Base-by-base conservation (phyloP, 2,113 vertebrate genomes). In the Tricholaema leucomelas region DNA sequence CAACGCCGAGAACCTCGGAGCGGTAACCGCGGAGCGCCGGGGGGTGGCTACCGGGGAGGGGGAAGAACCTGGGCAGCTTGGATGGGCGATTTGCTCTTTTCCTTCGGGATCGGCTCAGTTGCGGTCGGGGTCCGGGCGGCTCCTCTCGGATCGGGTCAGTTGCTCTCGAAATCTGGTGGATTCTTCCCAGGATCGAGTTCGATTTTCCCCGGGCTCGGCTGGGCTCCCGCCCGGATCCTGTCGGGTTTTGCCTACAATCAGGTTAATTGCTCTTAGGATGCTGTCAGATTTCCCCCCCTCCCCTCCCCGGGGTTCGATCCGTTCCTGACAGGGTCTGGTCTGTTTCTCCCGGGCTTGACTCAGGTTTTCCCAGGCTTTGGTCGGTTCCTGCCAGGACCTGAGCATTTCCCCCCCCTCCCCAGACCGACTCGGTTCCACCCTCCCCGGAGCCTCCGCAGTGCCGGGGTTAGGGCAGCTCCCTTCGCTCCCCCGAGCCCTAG, bases 401-500 rank as follows among this genome's bases (percentile, higher is more conserved):
- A 11, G 12, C 38, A 6, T 12, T 64, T 42, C 17, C 18, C 18
- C 21, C 21, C 11, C 10, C 11, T 19, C 21, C 46, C 36, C 16
- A 16, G 35, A 24, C 11, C 60, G 35, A 17, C 10, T 63, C 60
- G 12, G 36, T 35, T 27, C n/a, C 27, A 0, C 9, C 40, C 54
- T 42, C 55, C 10, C 67, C 2, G 40, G 72, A 56, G 20, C 73
- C 66, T 33, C 63, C 42, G 79, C 81, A 30, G 50, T 15, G 8
- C 78, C 16, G 14, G 93, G 96, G 91, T 89, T 85, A 94, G 93
- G 27, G 90, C 73, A 70, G 88, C 54, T 76, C 74, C 61, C 73
- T 12, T 3, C 15, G 10, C 4, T 4, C 10, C 54, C 14, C 25
- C 8, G 33, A 16, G 8, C 38, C 48, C 25, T 50, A 23, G 48